Conservation (phyloP, 1,140 invertebrate genomes). For the Drosophila subpulchrella region DNA sequence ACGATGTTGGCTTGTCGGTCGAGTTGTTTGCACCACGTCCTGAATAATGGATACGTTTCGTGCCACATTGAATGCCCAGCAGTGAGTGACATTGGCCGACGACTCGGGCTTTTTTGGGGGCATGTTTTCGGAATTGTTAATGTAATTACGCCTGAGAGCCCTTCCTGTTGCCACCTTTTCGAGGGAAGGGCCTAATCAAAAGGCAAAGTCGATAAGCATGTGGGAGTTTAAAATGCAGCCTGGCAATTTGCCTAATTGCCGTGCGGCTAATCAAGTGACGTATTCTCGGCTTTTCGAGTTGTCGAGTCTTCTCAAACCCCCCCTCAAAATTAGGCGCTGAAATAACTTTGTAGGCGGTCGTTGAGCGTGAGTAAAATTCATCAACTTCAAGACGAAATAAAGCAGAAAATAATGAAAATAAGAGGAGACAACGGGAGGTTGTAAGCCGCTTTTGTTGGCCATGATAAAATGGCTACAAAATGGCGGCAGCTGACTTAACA, state of each 20-base stretch:
- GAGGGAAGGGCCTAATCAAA: constrained; percentile 21
- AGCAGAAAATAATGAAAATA: constrained; percentile 14
- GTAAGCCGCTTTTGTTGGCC: constrained; percentile 64
- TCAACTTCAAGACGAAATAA: constrained; percentile 57
- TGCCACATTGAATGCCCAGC: constrained; percentile 75
- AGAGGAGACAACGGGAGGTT: background rate
- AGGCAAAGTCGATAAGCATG: constrained; percentile 58
- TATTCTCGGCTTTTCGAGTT: constrained; percentile 23
- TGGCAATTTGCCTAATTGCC: constrained; percentile 74
- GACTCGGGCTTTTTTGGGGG: constrained; percentile 28
- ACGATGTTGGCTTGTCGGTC: constrained; percentile 63
- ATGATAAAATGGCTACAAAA: constrained; percentile 76
- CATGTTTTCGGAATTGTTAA: constrained; percentile 77
- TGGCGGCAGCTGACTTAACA: constrained; percentile 74
- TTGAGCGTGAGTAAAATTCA: constrained; percentile 62
- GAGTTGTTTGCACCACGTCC: constrained; percentile 76
- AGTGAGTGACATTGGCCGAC: constrained; percentile 69
- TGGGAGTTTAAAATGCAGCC: constrained; percentile 53
- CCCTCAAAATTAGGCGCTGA: constrained; percentile 30
- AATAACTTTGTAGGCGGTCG: constrained; percentile 65
- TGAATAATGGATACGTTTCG: constrained; percentile 79
- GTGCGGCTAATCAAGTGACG: constrained; percentile 63
- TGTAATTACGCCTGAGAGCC: constrained; percentile 78
- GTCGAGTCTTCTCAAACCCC: background rate
- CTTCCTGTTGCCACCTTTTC: constrained; percentile 18